phyloP scores from a whole-genome alignment of 2,797 vertebrate species.

The Galago senegalensis region DNA sequence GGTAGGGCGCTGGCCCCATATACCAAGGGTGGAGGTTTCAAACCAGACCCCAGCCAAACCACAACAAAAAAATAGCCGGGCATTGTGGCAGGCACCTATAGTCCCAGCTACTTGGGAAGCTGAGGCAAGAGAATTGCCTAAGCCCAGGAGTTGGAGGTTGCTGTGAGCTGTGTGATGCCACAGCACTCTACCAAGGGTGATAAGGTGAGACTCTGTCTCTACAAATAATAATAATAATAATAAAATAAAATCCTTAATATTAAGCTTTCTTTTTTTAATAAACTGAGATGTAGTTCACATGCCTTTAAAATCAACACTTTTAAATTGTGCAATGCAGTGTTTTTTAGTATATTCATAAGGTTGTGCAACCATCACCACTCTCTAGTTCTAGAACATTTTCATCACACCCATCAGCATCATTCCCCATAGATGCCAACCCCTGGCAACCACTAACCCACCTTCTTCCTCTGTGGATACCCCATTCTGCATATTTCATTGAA shows the following conservation, averaged over 20 bases:
- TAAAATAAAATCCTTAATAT: not conserved
- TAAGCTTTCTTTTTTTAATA: not conserved
- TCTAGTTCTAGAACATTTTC: slow-evolving; percentile 44
- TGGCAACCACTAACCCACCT: not conserved
- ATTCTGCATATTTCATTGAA: not conserved
- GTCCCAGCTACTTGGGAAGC: too few relatives aligned
- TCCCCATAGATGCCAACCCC: not conserved
- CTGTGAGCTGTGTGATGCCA: too few relatives aligned
- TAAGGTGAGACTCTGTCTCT: too few relatives aligned
- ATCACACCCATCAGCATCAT: not conserved
- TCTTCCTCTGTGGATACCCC: not conserved
- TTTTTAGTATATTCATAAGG: not conserved
- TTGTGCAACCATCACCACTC: not conserved
- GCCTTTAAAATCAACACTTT: slow-evolving; percentile 7
- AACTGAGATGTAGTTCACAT: slow-evolving; percentile 32
- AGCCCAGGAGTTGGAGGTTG: too few relatives aligned
- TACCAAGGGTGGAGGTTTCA: too few relatives aligned
- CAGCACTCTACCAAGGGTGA: too few relatives aligned
- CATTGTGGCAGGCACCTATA: too few relatives aligned
- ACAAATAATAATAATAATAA: too few relatives aligned
- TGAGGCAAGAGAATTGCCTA: too few relatives aligned
- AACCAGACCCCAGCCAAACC: too few relatives aligned
- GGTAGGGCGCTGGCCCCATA: too few relatives aligned
- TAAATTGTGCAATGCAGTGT: not conserved
- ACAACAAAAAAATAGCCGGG: too few relatives aligned